These are phyloP conservation scores for Fringilla coelebs DNA, from an alignment of 2,797 vertebrate species.

Conservation along the genomic window DNA sequence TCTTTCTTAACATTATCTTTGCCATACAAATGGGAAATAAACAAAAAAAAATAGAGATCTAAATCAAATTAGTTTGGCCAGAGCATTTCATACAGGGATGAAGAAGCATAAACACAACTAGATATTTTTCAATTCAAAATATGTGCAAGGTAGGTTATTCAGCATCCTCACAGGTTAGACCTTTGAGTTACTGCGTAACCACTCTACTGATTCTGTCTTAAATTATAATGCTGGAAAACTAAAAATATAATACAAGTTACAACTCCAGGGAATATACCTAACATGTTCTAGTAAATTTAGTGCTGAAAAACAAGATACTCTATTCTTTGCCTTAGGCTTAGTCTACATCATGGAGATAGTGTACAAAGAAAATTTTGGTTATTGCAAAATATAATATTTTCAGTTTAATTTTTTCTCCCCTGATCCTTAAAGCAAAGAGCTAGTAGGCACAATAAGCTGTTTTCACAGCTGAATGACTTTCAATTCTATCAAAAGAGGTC, in stretches of 20 bases:
- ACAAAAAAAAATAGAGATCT: neutral
- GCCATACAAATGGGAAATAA: neutral
- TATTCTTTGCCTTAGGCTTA: neutral
- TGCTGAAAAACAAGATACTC: neutral
- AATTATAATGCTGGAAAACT: neutral
- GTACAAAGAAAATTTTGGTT: neutral
- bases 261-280: neutral
- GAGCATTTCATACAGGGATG: neutral
- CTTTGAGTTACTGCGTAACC: neutral
- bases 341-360: neutral
- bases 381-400: constrained; percentile 26
- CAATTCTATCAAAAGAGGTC: neutral
- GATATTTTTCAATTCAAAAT: neutral
- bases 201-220: neutral
- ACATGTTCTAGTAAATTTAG: neutral
- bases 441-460: neutral
- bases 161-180: neutral
- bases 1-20: neutral
- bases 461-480: constrained; percentile 1
- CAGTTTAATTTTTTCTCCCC: neutral
- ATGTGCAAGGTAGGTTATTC: neutral
- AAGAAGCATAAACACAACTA: neutral
- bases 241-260: neutral
- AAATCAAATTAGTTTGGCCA: neutral
- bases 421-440: constrained; percentile 33